Conservation (phyloP, 64 coral and sea anemone species). For the Montipora efflorescens region DNA sequence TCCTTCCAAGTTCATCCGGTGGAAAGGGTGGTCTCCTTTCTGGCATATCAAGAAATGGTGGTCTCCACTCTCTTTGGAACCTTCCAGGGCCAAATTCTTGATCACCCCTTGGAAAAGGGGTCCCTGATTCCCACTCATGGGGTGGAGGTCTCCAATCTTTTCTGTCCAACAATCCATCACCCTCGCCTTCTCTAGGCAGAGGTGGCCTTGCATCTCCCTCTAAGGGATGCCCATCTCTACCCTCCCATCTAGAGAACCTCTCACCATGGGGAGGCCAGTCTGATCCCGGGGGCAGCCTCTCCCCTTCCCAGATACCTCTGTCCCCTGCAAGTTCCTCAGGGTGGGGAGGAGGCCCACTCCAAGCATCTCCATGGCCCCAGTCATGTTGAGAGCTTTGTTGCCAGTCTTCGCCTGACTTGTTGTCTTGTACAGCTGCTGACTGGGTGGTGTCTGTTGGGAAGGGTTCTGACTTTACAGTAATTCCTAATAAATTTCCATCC, state of each 20-base stretch:
- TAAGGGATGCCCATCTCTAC: neutral
- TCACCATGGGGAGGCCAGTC: conserved; percentile 4
- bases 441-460: neutral
- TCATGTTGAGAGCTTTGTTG: neutral
- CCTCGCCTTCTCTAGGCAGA: neutral
- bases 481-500: neutral
- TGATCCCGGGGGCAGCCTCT: neutral
- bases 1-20: neutral
- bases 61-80: neutral
- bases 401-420: conserved; percentile 13
- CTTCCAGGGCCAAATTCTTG: conserved; percentile 2
- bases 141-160: conserved; percentile 20
- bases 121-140: conserved; percentile 4
- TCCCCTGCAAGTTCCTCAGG: neutral
- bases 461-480: neutral
- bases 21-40: conserved; percentile 3
- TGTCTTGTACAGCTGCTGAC: neutral
- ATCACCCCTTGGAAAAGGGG: conserved; percentile 17
- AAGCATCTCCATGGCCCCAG: neutral
- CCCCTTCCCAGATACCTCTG: neutral
- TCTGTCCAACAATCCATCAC: neutral
- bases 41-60: neutral
- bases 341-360: neutral
- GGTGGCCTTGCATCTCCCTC: conserved; percentile 32
- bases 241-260: neutral